Evolutionary conservation across 2,888 invertebrate species (phyloP).

Genomic region (Ophioninae sp.): DNA sequence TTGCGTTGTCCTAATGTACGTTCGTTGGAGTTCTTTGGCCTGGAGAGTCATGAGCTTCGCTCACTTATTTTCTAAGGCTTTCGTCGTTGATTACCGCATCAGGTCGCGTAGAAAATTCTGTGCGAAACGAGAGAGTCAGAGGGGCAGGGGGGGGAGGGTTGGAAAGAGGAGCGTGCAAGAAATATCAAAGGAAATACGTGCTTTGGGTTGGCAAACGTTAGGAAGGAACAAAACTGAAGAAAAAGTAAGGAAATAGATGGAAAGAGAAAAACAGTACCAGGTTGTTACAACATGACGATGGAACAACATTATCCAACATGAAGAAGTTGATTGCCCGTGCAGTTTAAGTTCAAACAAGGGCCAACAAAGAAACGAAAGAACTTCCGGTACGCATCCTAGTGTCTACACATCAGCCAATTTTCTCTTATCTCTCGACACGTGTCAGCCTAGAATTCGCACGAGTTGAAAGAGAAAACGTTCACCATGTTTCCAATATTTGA

Average conservation of each 20-base stretch:
- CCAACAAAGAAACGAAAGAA: slow-evolving; percentile 22
- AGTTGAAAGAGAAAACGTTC: not conserved
- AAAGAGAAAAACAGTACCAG: slow-evolving; percentile 8
- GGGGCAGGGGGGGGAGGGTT: not conserved
- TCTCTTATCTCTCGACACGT: not conserved
- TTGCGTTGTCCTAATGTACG: not conserved
- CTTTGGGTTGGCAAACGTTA: slow-evolving; percentile 27
- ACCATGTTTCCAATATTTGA: not conserved
- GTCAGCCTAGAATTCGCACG: not conserved
- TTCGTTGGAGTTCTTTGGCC: slow-evolving; percentile 11
- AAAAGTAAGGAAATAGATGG: slow-evolving; percentile 1
- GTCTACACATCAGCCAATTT: slow-evolving; percentile 7
- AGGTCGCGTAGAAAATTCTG: slow-evolving; percentile 17
- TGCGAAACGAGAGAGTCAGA: slow-evolving; percentile 2
- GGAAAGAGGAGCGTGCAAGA: slow-evolving; percentile 28
- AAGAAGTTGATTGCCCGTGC: slow-evolving; percentile 50
- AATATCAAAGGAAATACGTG: slow-evolving; percentile 61
- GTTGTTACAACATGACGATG: slow-evolving; percentile 34
- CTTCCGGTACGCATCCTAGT: not conserved
- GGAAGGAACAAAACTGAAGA: not conserved
- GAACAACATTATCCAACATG: slow-evolving; percentile 31
- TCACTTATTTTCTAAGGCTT: slow-evolving; percentile 36
- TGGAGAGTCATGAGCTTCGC: slow-evolving; percentile 5
- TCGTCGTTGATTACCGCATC: slow-evolving; percentile 9
- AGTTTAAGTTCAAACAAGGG: slow-evolving; percentile 8